Conservation (phyloP, 2,888 invertebrate genomes). For the Vesta saturnalis region DNA sequence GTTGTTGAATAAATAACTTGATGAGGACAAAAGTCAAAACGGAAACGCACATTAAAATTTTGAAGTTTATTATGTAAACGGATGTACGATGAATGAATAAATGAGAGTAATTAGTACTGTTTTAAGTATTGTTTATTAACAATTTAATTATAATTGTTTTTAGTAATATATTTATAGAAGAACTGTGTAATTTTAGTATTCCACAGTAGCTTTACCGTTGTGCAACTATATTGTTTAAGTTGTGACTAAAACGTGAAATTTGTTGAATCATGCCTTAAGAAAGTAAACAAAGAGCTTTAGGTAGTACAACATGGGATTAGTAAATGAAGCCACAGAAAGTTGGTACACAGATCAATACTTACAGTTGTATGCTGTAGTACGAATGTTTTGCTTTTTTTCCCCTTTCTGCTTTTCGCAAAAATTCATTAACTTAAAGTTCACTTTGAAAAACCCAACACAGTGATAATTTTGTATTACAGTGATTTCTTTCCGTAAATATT, state of each 20-base stretch:
- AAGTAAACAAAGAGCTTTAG: slow-evolving; percentile 41
- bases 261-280: slow-evolving; percentile 42
- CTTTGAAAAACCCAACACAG: too few relatives aligned
- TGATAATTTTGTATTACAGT: too few relatives aligned
- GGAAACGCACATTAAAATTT: slow-evolving; percentile 16
- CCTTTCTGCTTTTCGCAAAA: too few relatives aligned
- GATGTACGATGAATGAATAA: neutral
- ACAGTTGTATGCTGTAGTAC: neutral
- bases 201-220: slow-evolving; percentile 31
- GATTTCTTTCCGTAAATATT: too few relatives aligned
- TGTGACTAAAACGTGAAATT: slow-evolving; percentile 43
- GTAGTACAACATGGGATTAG: slow-evolving; percentile 37
- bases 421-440: too few relatives aligned
- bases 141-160: neutral
- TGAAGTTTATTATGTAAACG: slow-evolving; percentile 15
- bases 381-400: neutral
- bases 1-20: slow-evolving; percentile 15
- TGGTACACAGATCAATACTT: slow-evolving; percentile 41
- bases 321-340: slow-evolving; percentile 41
- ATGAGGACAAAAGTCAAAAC: slow-evolving; percentile 9
- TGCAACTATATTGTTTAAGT: slow-evolving; percentile 34
- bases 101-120: neutral
- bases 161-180: neutral
- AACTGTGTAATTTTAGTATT: slow-evolving; percentile 39
- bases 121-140: too few relatives aligned